Conservation (phyloP, 2,797 vertebrate genomes). For the Eidolon dupreanum region DNA sequence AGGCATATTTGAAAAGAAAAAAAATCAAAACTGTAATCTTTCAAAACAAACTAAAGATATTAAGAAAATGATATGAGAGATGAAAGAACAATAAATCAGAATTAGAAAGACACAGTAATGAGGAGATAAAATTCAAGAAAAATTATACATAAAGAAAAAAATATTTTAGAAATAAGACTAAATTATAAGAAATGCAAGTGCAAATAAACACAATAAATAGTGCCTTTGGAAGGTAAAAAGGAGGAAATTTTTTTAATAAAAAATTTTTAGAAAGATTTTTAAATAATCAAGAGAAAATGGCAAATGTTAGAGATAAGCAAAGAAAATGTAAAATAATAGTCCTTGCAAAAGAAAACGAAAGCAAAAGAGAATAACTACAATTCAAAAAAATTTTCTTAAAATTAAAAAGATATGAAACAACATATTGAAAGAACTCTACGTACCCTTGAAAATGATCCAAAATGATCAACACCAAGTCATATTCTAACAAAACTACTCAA, state of each 20-base stretch:
- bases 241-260: not conserved
- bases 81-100: not conserved
- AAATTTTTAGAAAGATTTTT: not conserved
- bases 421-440: not conserved
- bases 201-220: slow-evolving; percentile 1
- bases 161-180: slow-evolving; percentile 35
- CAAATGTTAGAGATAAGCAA: not conserved
- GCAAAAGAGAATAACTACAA: not conserved
- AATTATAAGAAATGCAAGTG: not conserved
- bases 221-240: not conserved
- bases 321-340: not conserved
- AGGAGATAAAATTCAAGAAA: not conserved
- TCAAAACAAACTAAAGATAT: slow-evolving; percentile 14
- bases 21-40: not conserved
- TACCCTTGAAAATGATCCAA: not conserved
- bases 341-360: not conserved
- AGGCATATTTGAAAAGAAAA: not conserved
- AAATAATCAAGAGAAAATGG: not conserved
- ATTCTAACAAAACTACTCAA: not conserved
- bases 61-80: not conserved
- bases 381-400: not conserved
- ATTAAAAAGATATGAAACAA: not conserved
- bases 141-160: not conserved
- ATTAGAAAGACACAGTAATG: not conserved
- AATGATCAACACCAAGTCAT: not conserved